Percentiles rank a stretch among this genome's conserved stretches.
These are phyloP conservation scores for Sarcophaga rosellei DNA, from an alignment of 2,888 invertebrate species.

Conservation along the genomic window DNA sequence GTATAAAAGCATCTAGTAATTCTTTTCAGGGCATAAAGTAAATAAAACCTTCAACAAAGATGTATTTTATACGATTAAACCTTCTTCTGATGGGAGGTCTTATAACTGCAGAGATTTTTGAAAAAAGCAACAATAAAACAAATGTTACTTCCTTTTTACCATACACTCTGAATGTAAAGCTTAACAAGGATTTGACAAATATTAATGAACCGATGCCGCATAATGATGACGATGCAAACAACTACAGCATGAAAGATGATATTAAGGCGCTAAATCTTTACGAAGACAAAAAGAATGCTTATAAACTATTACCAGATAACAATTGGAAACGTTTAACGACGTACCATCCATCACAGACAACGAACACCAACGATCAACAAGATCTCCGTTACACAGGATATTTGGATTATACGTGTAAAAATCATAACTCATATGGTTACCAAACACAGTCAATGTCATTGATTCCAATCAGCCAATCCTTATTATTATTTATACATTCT, in stretches of 20 bases:
- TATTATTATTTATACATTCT: conserved; percentile 73
- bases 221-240: background rate
- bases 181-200: background rate
- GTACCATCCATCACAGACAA: conserved; percentile 1
- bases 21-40: background rate
- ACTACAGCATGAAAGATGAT: background rate
- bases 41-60: conserved; percentile 4
- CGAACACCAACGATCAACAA: conserved; percentile 8
- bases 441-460: background rate
- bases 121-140: background rate
- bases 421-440: background rate
- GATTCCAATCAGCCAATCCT: conserved; percentile 48
- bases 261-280: background rate
- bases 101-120: conserved; percentile 5
- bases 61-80: conserved; percentile 3
- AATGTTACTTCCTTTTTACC: conserved; percentile 24
- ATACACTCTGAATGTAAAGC: conserved; percentile 34
- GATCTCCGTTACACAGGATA: background rate
- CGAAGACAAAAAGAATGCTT: background rate
- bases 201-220: background rate
- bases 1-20: conserved; percentile 28
- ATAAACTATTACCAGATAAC: background rate
- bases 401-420: conserved; percentile 14
- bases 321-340: conserved; percentile 52
- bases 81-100: background rate